phyloP scores from a whole-genome alignment of 2,113 vertebrate genomes.

The Austrofundulus limnaeus region DNA sequence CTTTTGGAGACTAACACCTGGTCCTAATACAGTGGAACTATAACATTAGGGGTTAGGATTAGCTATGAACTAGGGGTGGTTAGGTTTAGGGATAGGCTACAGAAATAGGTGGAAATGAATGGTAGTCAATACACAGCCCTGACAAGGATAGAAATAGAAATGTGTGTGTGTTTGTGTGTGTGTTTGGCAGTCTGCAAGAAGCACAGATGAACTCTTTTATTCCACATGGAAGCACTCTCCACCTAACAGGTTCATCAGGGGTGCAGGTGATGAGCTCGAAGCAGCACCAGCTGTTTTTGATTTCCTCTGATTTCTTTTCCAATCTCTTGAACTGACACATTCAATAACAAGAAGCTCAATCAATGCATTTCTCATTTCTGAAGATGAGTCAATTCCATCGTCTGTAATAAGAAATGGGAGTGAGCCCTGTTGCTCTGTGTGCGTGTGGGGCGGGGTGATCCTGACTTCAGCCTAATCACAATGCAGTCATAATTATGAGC shows the following conservation, averaged over 20 bases:
- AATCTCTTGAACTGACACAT: background rate
- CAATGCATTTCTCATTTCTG: constrained; percentile 27
- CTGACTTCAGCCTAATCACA: constrained; percentile 53
- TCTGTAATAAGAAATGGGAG: constrained; percentile 20
- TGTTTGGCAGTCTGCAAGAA: background rate
- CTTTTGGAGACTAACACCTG: no score
- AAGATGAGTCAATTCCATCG: constrained; percentile 39
- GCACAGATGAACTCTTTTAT: constrained; percentile 42
- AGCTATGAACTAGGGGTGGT: no score
- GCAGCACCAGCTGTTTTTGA: constrained; percentile 3
- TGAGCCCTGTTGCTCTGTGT: constrained; percentile 10
- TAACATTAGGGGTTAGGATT: no score
- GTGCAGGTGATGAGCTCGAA: constrained; percentile 16
- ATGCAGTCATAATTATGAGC: constrained; percentile 64
- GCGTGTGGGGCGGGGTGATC: constrained; percentile 17
- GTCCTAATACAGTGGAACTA: no score
- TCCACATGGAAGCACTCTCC: constrained; percentile 36
- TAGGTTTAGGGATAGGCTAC: no score
- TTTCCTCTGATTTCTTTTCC: constrained; percentile 10
- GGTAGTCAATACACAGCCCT: no score
- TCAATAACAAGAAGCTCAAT: constrained; percentile 18
- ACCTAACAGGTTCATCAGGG: constrained; percentile 43
- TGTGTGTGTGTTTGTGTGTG: no score
- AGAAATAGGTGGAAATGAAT: no score
- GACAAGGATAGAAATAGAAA: no score